A percentile compares a stretch with the other conserved stretches of the same genome.
Conservation (phyloP, 2,888 invertebrate genomes). For the Limenitis camilla region DNA sequence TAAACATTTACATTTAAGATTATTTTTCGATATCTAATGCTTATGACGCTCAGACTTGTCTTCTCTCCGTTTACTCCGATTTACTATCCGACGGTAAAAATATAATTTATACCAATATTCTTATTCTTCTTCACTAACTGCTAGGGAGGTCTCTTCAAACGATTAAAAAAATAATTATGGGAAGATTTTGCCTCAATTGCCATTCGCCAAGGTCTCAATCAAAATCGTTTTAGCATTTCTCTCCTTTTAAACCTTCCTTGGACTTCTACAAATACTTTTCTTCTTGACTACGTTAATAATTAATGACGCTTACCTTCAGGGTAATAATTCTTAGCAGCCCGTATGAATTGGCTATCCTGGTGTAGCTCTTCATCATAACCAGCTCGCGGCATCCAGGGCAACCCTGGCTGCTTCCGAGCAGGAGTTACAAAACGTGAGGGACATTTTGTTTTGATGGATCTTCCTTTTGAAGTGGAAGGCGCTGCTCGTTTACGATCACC, state of each 20-base stretch:
- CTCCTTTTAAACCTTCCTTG: too few species aligned
- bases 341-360: slow-evolving; percentile 46
- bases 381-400: slow-evolving; percentile 54
- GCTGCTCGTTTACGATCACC: slow-evolving; percentile 13
- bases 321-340: slow-evolving; percentile 52
- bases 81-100: slow-evolving; percentile 51
- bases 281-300: too few species aligned
- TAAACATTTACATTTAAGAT: background rate
- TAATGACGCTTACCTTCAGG: slow-evolving; percentile 47
- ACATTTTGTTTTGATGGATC: slow-evolving; percentile 27
- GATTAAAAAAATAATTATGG: too few species aligned
- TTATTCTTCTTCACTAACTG: too few species aligned
- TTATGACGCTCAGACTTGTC: too few species aligned
- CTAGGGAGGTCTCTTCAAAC: too few species aligned
- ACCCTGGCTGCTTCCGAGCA: slow-evolving; percentile 31
- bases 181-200: too few species aligned
- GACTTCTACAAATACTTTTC: too few species aligned
- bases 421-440: slow-evolving; percentile 46
- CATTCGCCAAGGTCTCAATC: too few species aligned
- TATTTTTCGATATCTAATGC: too few species aligned
- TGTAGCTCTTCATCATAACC: slow-evolving; percentile 57
- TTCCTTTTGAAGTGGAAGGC: slow-evolving; percentile 17
- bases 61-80: background rate
- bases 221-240: too few species aligned
- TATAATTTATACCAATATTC: too few species aligned